Conservation (phyloP, 2,888 invertebrate species). For the Ornithoptera alexandrae region DNA sequence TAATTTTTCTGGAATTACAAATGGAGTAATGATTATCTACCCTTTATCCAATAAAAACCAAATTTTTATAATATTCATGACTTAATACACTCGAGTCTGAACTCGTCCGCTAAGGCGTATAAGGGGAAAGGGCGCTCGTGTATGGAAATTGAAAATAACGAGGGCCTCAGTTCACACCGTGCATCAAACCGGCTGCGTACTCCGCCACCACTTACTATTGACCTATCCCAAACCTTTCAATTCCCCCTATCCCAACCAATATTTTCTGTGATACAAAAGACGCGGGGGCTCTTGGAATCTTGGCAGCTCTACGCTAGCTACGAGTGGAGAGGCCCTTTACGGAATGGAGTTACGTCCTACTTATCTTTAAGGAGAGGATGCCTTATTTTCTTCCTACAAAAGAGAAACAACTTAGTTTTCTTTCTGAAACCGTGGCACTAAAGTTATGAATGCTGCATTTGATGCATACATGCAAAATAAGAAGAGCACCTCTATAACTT, state of each 20-base stretch:
- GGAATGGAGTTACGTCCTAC: conserved; percentile 78
- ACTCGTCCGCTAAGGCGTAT: conserved; percentile 66
- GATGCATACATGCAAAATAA: conserved; percentile 23
- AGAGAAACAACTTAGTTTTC: conserved; percentile 65
- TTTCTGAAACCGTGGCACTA: conserved; percentile 58
- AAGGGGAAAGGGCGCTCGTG: conserved; percentile 71
- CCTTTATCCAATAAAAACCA: conserved; percentile 33
- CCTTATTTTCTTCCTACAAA: conserved; percentile 71
- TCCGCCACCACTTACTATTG: conserved; percentile 60
- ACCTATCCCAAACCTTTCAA: conserved; percentile 56
- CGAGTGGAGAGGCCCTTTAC: conserved; percentile 75
- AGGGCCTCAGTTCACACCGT: conserved; percentile 74
- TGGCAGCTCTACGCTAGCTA: conserved; percentile 65
- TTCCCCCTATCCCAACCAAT: conserved; percentile 60
- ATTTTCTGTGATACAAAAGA: conserved; percentile 55
- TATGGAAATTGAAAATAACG: conserved; percentile 80
- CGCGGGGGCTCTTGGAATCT: conserved; percentile 56
- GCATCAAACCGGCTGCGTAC: conserved; percentile 69
- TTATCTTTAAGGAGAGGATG: conserved; percentile 75
- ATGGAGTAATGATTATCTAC: background rate
- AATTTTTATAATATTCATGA: conserved; percentile 75
- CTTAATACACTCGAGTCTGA: conserved; percentile 71
- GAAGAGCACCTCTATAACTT: background rate
- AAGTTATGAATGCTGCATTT: conserved; percentile 41
- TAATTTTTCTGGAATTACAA: background rate